Evolutionary conservation across 2,888 invertebrate genomes (phyloP).

Genomic region (Endomychus coccineus): DNA sequence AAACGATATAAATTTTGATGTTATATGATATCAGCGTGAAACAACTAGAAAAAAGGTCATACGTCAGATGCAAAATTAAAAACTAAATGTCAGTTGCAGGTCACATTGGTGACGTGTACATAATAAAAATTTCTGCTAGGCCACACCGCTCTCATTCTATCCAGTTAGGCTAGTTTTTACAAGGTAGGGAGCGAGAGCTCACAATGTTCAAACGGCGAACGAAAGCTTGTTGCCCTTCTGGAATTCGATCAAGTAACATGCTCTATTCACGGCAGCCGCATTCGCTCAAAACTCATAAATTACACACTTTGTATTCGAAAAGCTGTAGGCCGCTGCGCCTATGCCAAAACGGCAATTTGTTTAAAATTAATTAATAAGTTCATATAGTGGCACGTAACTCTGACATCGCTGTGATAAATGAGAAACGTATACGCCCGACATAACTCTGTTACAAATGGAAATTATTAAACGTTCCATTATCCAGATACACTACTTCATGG

Average conservation of each 20-base stretch:
- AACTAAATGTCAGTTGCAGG: background rate
- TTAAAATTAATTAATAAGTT: conserved; percentile 38
- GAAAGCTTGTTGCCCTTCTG: conserved; percentile 19
- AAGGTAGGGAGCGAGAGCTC: conserved; percentile 2
- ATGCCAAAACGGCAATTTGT: conserved; percentile 35
- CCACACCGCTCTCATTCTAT: too few relatives aligned
- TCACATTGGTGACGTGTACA: conserved; percentile 5
- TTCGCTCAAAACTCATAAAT: conserved; percentile 33
- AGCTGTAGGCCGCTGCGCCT: conserved; percentile 28
- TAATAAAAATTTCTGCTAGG: conserved; percentile 1
- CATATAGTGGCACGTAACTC: conserved; percentile 26
- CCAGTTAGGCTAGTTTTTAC: conserved; percentile 24
- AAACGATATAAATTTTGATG: too few relatives aligned
- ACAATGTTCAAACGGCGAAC: background rate
- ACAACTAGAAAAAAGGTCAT: too few relatives aligned
- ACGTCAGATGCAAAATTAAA: background rate
- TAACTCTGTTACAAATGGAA: conserved; percentile 31
- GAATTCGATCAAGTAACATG: conserved; percentile 29
- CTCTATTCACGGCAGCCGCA: conserved; percentile 25
- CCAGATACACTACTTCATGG: too few relatives aligned
- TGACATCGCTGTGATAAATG: conserved; percentile 35
- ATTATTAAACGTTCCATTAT: conserved; percentile 28
- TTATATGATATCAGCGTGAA: too few relatives aligned
- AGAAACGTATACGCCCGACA: conserved; percentile 27
- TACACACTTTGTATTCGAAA: conserved; percentile 30